phyloP scores from a whole-genome alignment of 2,113 vertebrate genomes.

The Gopherus evgoodei region DNA sequence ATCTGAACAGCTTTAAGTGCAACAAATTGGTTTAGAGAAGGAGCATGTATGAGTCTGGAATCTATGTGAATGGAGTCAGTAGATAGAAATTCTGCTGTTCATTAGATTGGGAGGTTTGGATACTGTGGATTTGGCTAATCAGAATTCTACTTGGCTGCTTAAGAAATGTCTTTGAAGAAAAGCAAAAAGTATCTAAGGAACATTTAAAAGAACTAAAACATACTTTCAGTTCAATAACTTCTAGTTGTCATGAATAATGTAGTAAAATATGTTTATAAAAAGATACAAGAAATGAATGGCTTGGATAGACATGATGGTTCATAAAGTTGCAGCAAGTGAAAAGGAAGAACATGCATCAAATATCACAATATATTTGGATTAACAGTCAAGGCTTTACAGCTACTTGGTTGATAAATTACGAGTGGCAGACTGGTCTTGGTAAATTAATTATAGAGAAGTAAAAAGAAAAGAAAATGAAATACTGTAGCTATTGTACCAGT shows the following conservation, averaged over 20 bases:
- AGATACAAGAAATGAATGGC: background rate
- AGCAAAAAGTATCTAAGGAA: background rate
- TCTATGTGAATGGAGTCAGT: background rate
- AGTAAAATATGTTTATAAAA: rapidly evolving
- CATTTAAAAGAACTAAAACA: background rate
- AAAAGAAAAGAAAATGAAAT: slow-evolving; percentile 23
- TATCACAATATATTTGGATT: background rate
- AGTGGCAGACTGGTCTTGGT: background rate
- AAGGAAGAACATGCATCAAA: background rate
- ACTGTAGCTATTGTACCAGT: background rate
- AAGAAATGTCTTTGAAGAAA: background rate
- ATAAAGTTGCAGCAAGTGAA: background rate
- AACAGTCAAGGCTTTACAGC: background rate
- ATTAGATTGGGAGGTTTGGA: background rate
- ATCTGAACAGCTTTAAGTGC: rapidly evolving
- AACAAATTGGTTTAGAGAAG: rapidly evolving
- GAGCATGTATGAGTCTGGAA: background rate
- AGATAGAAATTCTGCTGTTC: background rate
- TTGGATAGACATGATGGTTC: background rate
- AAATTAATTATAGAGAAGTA: slow-evolving; percentile 19
- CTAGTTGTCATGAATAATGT: background rate
- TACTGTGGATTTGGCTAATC: background rate
- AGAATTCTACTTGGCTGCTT: background rate
- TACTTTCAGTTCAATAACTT: background rate
- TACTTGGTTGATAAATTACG: slow-evolving; percentile 26